Evolutionary conservation across 2,888 invertebrate genomes (phyloP).

Genomic region (Girardia tigrina): DNA sequence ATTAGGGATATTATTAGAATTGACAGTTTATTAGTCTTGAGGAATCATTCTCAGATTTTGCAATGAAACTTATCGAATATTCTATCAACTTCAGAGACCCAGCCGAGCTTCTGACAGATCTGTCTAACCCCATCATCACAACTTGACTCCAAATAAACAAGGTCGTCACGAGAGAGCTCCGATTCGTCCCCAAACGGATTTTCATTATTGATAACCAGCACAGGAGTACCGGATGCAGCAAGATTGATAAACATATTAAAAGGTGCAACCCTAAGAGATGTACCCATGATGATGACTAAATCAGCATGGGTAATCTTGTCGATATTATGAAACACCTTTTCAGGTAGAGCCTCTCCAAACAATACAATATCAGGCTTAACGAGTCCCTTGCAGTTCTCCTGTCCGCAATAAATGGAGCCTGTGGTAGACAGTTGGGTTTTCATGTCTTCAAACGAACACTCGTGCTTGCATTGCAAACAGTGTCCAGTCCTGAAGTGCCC

Average conservation of each 20-base stretch:
- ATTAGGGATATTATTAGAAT: too few species aligned
- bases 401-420: neutral
- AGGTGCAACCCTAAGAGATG: conserved; percentile 80
- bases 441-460: conserved; percentile 68
- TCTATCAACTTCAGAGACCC: neutral
- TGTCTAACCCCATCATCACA: neutral
- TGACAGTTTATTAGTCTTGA: too few species aligned
- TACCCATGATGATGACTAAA: conserved; percentile 80
- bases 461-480: conserved; percentile 60
- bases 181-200: neutral
- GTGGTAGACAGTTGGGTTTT: conserved; percentile 57
- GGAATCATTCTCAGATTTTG: too few species aligned
- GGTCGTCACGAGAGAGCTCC: neutral
- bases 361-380: conserved; percentile 81
- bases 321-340: conserved; percentile 57
- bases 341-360: conserved; percentile 77
- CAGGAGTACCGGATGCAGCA: neutral
- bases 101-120: neutral
- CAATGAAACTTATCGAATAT: conserved; percentile 54
- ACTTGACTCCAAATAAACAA: neutral
- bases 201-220: conserved; percentile 12
- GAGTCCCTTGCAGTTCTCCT: conserved; percentile 58
- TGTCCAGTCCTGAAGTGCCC: conserved; percentile 78
- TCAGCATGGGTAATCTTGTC: conserved; percentile 60
- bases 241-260: conserved; percentile 70